phyloP scores from a whole-genome alignment of 2,113 vertebrate species.

The Epinephelus cyanopodus region DNA sequence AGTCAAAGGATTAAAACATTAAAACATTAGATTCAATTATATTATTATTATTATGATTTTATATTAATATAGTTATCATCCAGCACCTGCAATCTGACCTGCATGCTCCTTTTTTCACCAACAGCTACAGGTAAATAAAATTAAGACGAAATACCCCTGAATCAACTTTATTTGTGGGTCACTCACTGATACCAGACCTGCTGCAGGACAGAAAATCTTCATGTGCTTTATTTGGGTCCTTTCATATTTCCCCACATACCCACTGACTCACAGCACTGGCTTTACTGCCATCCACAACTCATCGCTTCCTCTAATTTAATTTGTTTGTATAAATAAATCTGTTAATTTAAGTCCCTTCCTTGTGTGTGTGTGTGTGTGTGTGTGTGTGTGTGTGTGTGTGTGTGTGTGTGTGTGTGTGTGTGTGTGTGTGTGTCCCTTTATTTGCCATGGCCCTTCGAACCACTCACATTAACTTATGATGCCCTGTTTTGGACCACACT shows the following conservation, averaged over 20 bases:
- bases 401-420: not conserved
- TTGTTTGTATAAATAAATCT: not conserved
- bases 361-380: not conserved
- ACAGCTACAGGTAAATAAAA: too few species aligned
- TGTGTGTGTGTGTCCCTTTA: not conserved
- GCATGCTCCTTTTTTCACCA: too few species aligned
- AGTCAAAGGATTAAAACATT: too few species aligned
- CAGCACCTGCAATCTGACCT: too few species aligned
- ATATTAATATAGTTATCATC: too few species aligned
- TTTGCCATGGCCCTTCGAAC: not conserved
- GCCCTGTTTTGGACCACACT: slow-evolving; percentile 8
- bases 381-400: not conserved
- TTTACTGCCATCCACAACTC: not conserved
- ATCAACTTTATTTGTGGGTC: too few species aligned
- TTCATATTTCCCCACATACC: not conserved
- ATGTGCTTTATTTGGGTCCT: too few species aligned
- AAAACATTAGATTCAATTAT: too few species aligned
- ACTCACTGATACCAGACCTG: too few species aligned
- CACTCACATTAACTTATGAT: not conserved
- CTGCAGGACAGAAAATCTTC: too few species aligned
- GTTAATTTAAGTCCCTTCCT: not conserved
- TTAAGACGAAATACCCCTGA: too few species aligned
- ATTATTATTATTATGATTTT: too few species aligned
- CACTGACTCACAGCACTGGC: not conserved
- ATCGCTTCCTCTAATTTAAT: not conserved